Evolutionary conservation across 35 echinoderm and acorn worm species (phyloP).

Genomic region (Amphiura filiformis): DNA sequence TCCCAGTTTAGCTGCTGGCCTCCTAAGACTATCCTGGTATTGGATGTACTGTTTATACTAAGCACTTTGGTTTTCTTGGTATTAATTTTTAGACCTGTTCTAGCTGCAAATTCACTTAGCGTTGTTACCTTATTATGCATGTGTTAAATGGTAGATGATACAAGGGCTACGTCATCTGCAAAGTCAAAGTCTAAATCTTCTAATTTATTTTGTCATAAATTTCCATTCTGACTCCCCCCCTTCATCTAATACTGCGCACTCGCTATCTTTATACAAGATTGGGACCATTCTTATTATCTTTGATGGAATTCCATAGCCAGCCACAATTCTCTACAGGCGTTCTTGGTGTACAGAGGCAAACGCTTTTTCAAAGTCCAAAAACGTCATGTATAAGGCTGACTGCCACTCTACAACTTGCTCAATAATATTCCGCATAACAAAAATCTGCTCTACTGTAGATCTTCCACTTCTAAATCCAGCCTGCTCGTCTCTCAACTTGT

Average conservation of each 20-base stretch:
- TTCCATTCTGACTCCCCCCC: background rate
- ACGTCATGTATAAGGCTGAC: conserved; percentile 24
- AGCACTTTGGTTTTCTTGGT: too few species aligned
- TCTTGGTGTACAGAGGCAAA: conserved; percentile 41
- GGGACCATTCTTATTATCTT: background rate
- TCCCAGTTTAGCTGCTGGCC: too few species aligned
- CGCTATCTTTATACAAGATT: background rate
- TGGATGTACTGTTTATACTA: too few species aligned
- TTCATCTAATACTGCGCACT: background rate
- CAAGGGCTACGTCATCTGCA: conserved; percentile 13
- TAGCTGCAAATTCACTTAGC: too few species aligned
- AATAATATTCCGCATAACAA: conserved; percentile 39
- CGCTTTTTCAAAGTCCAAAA: conserved; percentile 51
- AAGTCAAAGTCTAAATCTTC: conserved; percentile 14
- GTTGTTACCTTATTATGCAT: background rate
- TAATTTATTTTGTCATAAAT: background rate
- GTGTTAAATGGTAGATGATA: background rate
- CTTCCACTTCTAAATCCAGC: conserved; percentile 28
- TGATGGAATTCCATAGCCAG: conserved; percentile 40
- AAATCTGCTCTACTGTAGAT: conserved; percentile 38
- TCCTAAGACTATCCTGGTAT: too few species aligned
- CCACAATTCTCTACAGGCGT: conserved; percentile 12
- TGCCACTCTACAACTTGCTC: conserved; percentile 40
- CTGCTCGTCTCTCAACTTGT: conserved; percentile 16
- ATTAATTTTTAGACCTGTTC: too few species aligned